These are phyloP conservation scores for Balaenoptera acutorostrata DNA, from an alignment of 2,113 vertebrate genomes.

Conservation along the genomic window DNA sequence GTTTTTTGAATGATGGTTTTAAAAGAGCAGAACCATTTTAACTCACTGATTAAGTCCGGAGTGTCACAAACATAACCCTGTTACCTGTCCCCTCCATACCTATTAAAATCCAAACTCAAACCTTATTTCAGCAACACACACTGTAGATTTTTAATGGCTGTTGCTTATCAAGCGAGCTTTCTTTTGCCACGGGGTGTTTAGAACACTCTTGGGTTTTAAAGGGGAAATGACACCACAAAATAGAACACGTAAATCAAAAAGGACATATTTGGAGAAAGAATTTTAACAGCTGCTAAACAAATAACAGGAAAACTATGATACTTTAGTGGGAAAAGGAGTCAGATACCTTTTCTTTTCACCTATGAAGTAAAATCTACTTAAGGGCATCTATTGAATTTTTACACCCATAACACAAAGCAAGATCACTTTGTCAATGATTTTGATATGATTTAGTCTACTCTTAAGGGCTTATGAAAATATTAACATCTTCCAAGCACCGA, in stretches of 20 bases:
- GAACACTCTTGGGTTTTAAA: background rate
- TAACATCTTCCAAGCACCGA: background rate
- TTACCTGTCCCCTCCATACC: background rate
- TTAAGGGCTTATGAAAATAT: background rate
- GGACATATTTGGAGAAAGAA: background rate
- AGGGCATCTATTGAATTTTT: background rate
- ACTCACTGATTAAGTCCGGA: slow-evolving; percentile 44
- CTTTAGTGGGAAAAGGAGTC: background rate
- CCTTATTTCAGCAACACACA: background rate
- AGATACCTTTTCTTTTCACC: background rate
- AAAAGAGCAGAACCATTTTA: slow-evolving; percentile 48
- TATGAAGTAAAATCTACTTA: background rate
- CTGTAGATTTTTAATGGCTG: background rate
- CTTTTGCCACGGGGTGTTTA: background rate
- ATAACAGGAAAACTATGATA: background rate
- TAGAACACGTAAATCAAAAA: background rate
- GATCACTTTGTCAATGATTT: background rate
- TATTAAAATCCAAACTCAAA: background rate
- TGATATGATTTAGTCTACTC: background rate
- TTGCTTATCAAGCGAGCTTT: background rate
- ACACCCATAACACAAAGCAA: background rate
- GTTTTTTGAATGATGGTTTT: slow-evolving; percentile 48
- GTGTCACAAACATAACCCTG: background rate
- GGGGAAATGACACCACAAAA: background rate
- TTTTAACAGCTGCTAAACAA: background rate